Evolutionary conservation across 2,113 vertebrate genomes (phyloP).

Genomic region (Nestor notabilis): DNA sequence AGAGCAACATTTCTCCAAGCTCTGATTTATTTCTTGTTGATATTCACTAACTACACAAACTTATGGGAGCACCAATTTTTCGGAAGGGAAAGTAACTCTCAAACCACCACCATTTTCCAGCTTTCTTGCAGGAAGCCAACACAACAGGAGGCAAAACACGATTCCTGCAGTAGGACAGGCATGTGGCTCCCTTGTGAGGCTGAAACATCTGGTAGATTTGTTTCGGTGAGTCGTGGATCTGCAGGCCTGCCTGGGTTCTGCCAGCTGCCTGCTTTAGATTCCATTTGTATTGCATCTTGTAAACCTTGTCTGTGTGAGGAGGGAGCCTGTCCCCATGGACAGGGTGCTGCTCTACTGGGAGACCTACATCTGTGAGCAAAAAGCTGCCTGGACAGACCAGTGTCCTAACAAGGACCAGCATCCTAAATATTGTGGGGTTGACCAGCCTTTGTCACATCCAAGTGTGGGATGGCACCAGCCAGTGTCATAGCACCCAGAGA

Average conservation of each 20-base stretch:
- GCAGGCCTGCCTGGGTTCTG: background rate
- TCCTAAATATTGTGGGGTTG: rapidly evolving
- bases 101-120: background rate
- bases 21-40: constrained; percentile 25
- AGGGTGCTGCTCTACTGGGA: background rate
- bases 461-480: background rate
- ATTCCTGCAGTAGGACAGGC: background rate
- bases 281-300: background rate
- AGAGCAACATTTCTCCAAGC: background rate
- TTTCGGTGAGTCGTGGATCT: background rate
- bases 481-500: background rate
- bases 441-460: background rate
- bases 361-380: background rate
- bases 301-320: background rate
- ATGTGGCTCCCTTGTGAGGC: background rate
- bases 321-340: background rate
- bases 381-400: background rate
- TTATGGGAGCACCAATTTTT: background rate
- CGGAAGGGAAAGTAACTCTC: background rate
- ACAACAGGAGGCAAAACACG: background rate
- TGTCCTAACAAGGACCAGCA: background rate
- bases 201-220: constrained; percentile 21
- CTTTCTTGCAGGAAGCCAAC: background rate
- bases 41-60: background rate
- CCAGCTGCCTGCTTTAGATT: background rate